Conservation (phyloP, 1,140 invertebrate species). For the Halesus radiatus region DNA sequence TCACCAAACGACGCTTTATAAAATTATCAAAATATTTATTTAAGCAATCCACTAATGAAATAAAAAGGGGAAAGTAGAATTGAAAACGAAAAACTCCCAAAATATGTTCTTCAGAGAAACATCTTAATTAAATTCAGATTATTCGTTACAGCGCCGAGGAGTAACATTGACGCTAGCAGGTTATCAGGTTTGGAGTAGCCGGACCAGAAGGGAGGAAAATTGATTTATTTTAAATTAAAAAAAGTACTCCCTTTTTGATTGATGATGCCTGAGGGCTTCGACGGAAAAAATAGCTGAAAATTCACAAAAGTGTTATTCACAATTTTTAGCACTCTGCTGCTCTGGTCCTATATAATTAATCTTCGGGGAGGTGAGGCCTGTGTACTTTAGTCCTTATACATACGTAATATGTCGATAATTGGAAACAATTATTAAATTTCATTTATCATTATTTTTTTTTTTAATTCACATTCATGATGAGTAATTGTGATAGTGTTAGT, state of each 20-base stretch:
- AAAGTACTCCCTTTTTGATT: slow-evolving; percentile 12
- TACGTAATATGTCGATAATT: too few species aligned
- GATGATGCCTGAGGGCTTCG: neutral
- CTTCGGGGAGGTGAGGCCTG: neutral
- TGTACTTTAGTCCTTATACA: neutral
- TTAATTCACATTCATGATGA: too few species aligned
- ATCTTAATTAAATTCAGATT: slow-evolving; percentile 6
- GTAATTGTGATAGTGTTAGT: too few species aligned
- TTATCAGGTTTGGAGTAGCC: neutral
- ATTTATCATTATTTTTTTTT: too few species aligned
- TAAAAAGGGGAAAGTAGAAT: too few species aligned
- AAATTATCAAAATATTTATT: too few species aligned
- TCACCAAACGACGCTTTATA: too few species aligned
- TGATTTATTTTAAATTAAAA: slow-evolving; percentile 23
- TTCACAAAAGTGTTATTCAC: slow-evolving; percentile 15
- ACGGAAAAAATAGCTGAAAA: neutral
- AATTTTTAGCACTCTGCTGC: slow-evolving; percentile 4
- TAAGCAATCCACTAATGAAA: too few species aligned
- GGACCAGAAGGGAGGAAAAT: neutral
- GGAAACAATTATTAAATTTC: too few species aligned
- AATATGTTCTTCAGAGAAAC: neutral
- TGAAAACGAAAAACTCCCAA: neutral
- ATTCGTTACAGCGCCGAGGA: neutral
- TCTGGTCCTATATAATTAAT: neutral
- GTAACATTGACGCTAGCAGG: neutral